These are phyloP conservation scores for Petrophora chlorosata DNA, from an alignment of 2,888 invertebrate genomes.

Conservation along the genomic window DNA sequence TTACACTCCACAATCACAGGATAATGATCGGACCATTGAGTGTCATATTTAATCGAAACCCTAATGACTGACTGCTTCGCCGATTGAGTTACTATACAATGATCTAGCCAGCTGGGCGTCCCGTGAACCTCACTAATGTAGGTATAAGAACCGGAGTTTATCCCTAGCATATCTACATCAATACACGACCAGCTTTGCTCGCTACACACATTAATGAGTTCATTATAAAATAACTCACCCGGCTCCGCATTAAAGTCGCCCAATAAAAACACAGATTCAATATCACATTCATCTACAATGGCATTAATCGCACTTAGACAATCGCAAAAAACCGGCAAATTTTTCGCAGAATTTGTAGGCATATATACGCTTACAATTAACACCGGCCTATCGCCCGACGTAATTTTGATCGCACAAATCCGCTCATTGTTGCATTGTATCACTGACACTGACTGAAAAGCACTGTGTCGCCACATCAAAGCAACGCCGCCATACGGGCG, in stretches of 20 bases:
- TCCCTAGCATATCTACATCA: not conserved
- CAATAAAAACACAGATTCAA: slow-evolving; percentile 2
- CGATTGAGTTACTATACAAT: slow-evolving; percentile 1
- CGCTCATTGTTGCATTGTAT: not conserved
- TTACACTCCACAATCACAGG: slow-evolving; percentile 9
- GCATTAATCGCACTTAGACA: slow-evolving; percentile 1
- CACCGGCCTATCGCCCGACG: not conserved
- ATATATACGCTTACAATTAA: not conserved
- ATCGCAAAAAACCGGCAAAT: not conserved
- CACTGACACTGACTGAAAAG: not conserved
- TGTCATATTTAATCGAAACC: slow-evolving; percentile 4
- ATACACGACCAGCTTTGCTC: no score
- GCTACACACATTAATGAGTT: not conserved
- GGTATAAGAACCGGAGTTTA: not conserved
- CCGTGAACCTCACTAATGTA: not conserved
- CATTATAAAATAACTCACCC: not conserved
- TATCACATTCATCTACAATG: not conserved
- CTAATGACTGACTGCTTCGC: not conserved
- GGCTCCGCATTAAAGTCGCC: no score
- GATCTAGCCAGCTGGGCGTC: slow-evolving; percentile 4
- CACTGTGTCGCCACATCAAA: not conserved
- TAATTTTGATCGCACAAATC: not conserved
- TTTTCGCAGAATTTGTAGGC: not conserved
- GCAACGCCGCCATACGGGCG: not conserved
- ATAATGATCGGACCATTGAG: slow-evolving; percentile 7